Conservation (phyloP, 2,113 vertebrate species). For the Callithrix jacchus region DNA sequence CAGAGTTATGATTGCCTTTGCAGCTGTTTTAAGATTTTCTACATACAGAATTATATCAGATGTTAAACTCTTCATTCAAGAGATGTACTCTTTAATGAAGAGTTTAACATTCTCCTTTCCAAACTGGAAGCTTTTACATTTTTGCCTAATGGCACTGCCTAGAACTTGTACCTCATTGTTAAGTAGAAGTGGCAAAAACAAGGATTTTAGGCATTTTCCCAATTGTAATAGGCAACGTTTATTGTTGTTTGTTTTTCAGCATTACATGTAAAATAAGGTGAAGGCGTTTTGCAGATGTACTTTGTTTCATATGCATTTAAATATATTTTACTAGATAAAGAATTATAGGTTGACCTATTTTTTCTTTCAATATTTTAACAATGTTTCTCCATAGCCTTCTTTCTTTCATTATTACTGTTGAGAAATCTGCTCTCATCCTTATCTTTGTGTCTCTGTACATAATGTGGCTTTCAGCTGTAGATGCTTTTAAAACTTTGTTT, state of each 20-base stretch:
- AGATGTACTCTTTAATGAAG: neutral
- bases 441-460: neutral
- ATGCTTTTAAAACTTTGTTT: neutral
- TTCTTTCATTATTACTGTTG: neutral
- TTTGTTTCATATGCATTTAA: neutral
- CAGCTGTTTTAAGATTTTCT: neutral
- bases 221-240: neutral
- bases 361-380: neutral
- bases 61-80: neutral
- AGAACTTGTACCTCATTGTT: neutral
- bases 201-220: neutral
- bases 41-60: neutral
- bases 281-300: neutral
- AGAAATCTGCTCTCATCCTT: neutral
- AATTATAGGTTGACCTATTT: neutral
- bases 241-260: neutral
- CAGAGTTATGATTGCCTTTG: neutral
- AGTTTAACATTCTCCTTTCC: neutral
- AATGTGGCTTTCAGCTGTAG: neutral
- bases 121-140: neutral
- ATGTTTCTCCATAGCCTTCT: neutral
- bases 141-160: neutral
- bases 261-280: neutral
- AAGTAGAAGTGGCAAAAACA: neutral
- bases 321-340: neutral